These are phyloP conservation scores for Alsophila aescularia DNA, from an alignment of 2,888 invertebrate genomes.

Conservation along the genomic window DNA sequence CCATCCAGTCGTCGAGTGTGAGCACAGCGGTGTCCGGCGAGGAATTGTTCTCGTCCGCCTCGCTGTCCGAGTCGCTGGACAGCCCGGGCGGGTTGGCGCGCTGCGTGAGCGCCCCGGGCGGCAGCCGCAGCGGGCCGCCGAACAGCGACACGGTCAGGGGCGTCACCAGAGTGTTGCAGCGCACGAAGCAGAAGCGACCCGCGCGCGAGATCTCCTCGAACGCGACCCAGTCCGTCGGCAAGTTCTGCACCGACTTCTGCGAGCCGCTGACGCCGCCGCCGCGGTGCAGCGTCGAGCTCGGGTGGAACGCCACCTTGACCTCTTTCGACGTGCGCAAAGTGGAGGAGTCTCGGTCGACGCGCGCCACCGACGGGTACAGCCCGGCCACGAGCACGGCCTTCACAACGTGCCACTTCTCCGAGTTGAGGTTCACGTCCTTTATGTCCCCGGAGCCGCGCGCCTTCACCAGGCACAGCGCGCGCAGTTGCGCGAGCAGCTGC, in stretches of 20 bases:
- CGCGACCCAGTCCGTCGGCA: constrained; percentile 93
- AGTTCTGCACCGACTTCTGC: constrained; percentile 60
- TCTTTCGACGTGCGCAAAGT: constrained; percentile 87
- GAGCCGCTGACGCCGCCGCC: constrained; percentile 75
- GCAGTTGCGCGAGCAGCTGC: constrained; percentile 92
- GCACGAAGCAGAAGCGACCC: constrained; percentile 88
- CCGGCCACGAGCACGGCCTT: constrained; percentile 95
- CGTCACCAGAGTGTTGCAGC: constrained; percentile 92
- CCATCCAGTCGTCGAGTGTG: constrained; percentile 90
- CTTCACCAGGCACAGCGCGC: constrained; percentile 89
- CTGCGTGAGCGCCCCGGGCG: constrained; percentile 73
- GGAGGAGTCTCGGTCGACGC: constrained; percentile 86
- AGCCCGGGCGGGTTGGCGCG: constrained; percentile 74
- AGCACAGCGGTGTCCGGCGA: constrained; percentile 75
- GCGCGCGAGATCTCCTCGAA: constrained; percentile 93
- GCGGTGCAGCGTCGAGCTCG: constrained; percentile 86
- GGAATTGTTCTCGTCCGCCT: constrained; percentile 67
- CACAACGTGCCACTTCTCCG: constrained; percentile 95
- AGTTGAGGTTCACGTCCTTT: constrained; percentile 90
- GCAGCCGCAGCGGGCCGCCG: constrained; percentile 88
- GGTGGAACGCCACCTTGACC: constrained; percentile 80
- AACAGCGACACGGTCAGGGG: constrained; percentile 92
- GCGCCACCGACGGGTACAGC: constrained; percentile 94
- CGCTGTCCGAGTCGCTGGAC: constrained; percentile 77
- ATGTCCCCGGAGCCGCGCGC: constrained; percentile 76